phyloP scores from a whole-genome alignment of 2,888 invertebrate genomes.

The Schrankia costaestrigalis region DNA sequence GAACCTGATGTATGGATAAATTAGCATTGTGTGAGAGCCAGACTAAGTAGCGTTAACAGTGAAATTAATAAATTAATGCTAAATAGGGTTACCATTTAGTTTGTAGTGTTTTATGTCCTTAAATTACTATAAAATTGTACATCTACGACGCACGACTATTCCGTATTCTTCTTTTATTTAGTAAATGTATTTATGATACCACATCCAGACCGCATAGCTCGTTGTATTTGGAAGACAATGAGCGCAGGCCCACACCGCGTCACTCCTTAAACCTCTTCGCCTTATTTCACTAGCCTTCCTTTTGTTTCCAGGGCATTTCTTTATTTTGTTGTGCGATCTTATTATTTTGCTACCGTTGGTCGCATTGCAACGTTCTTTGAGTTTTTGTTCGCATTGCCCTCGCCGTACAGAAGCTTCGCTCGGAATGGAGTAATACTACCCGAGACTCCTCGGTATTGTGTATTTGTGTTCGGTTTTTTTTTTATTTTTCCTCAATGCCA shows the following conservation, averaged over 20 bases:
- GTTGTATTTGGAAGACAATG: constrained; percentile 55
- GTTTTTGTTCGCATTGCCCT: constrained; percentile 68
- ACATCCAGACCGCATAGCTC: constrained; percentile 39
- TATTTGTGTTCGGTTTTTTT: constrained; percentile 64
- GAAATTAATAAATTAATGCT: no score
- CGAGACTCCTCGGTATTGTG: constrained; percentile 71
- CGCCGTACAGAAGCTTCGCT: constrained; percentile 48
- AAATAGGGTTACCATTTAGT: no score
- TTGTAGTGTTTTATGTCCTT: no score
- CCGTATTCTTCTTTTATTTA: no score
- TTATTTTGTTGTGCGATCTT: constrained; percentile 80
- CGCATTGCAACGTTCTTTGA: constrained; percentile 64
- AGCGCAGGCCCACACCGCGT: constrained; percentile 74
- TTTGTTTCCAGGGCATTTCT: constrained; percentile 75
- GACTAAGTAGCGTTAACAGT: no score
- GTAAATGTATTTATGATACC: no score
- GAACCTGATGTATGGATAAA: no score
- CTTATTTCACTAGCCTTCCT: constrained; percentile 76
- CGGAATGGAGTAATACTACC: constrained; percentile 77
- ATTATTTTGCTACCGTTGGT: constrained; percentile 80
- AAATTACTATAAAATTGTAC: no score
- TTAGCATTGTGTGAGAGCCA: no score
- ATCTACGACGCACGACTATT: no score
- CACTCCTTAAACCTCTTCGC: constrained; percentile 76
- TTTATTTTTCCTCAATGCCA: constrained; percentile 54